Evolutionary conservation across 2,113 vertebrate genomes (phyloP), one percentile per base, ranked within the genome.

Genomic region (Phyllopteryx taeniolatus): DNA sequence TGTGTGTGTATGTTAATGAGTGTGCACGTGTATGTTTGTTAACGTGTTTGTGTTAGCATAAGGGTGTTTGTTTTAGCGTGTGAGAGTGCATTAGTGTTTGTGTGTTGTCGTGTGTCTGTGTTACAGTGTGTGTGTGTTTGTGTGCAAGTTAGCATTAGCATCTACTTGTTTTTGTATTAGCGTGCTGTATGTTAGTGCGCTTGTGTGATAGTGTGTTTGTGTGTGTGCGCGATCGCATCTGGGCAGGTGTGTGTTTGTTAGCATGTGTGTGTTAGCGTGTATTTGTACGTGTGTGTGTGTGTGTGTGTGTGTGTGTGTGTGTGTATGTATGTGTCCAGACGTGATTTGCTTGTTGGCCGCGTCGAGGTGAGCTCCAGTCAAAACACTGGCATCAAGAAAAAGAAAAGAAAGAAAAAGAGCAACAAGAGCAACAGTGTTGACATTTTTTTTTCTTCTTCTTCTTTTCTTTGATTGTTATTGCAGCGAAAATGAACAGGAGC

Each of bases 151-250:
- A 39, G 35, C 35, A 39, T 39, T 39, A 39, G 35, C 35, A 39
- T 39, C 4, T 39, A 6, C 35, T 39, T 39, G 35, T 39, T 39
- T 39, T 2, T 39, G 35, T 39, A 39, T 39, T 39, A 39, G 6
- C 35, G 27, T 27, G 35, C 35, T 39, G 35, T 39, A 6, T 39
- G 35, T 39, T 39, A 27, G 27, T 27, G 27, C 27, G 27, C 27
- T 27, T 27, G 27, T 27, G 27, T 27, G 27, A 27, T 27, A 27
- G 27, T 27, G 27, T 27, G 27, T 39, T 46, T 57, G 47, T 67
- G 72, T 68, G 13, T 54, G 64, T 70, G 65, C 54, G 33, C 57
- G 65, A 39, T 6, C 63, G 68, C 31, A 19, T 49, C 53, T 63
- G 67, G 54, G 44, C 74, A 49, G 33, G 3, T 57, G 60, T 42